A percentile compares a stretch with the other conserved stretches of the same genome.
Conservation (phyloP, 2,797 vertebrate genomes). For the Simalia tracyae region DNA sequence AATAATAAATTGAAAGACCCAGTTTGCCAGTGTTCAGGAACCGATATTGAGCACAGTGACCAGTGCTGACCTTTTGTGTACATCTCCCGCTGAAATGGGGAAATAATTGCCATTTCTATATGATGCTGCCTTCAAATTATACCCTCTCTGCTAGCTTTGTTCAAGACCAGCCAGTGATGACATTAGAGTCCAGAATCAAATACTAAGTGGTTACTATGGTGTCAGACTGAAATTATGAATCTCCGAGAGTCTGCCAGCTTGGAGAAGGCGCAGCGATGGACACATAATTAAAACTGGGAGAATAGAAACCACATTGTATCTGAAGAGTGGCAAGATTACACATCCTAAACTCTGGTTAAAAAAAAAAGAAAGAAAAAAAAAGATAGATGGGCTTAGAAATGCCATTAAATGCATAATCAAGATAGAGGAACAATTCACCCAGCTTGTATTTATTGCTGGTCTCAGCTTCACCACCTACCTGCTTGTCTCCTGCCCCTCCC, state of each 20-base stretch:
- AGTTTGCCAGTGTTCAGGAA: constrained; percentile 57
- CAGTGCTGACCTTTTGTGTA: constrained; percentile 73
- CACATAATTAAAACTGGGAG: constrained; percentile 70
- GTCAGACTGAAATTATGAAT: constrained; percentile 78
- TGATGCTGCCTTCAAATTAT: constrained; percentile 69
- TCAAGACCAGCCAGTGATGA: constrained; percentile 73
- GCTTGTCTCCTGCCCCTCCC: background rate
- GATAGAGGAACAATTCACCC: constrained; percentile 53
- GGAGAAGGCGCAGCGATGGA: constrained; percentile 65
- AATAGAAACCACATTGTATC: constrained; percentile 70
- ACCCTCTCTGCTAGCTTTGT: constrained; percentile 64
- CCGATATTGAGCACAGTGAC: constrained; percentile 67
- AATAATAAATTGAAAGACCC: constrained; percentile 64
- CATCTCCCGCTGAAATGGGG: constrained; percentile 70
- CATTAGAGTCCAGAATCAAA: constrained; percentile 75
- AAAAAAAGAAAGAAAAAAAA: background rate
- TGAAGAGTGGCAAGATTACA: constrained; percentile 68
- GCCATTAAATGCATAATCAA: constrained; percentile 60
- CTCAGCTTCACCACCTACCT: constrained; percentile 24
- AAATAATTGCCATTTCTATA: constrained; percentile 72
- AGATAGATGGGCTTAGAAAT: constrained; percentile 63
- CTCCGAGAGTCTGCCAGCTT: constrained; percentile 62
- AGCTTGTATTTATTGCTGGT: constrained; percentile 57
- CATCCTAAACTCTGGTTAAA: constrained; percentile 50
- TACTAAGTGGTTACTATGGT: constrained; percentile 79